A percentile compares a stretch with the other conserved stretches of the same genome.
These are phyloP conservation scores for Leptopilina clavipes DNA, from an alignment of 1,140 invertebrate genomes.

Conservation along the genomic window DNA sequence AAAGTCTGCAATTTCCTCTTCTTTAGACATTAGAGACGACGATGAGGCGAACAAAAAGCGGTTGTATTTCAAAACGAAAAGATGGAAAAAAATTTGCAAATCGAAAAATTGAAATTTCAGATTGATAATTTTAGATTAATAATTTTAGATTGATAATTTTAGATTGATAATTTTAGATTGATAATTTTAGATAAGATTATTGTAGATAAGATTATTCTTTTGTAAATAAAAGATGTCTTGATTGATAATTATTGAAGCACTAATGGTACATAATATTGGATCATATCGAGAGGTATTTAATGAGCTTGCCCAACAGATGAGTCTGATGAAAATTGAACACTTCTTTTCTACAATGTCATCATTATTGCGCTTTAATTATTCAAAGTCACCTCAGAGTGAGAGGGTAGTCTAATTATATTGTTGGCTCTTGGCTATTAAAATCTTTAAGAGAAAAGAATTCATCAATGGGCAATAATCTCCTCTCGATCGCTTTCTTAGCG, in stretches of 20 bases:
- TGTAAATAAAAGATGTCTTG: neutral
- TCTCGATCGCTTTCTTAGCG: too few relatives aligned
- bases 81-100: too few relatives aligned
- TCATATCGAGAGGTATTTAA: constrained; percentile 40
- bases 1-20: neutral
- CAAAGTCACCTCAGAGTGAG: neutral
- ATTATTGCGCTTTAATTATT: neutral
- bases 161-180: too few relatives aligned
- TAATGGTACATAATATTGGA: constrained; percentile 40
- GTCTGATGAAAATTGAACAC: neutral
- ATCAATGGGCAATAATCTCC: neutral
- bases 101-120: too few relatives aligned
- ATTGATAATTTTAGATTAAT: too few relatives aligned
- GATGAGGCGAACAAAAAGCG: too few relatives aligned
- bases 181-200: too few relatives aligned
- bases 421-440: neutral
- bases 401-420: neutral
- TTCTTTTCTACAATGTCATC: neutral
- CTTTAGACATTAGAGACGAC: too few relatives aligned
- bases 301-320: constrained; percentile 33
- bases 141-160: too few relatives aligned
- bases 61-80: too few relatives aligned
- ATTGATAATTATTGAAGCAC: constrained; percentile 43
- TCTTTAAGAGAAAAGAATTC: neutral
- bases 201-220: too few relatives aligned